Evolutionary conservation across 2,797 vertebrate genomes (phyloP), one percentile per base, ranked within the genome.

Genomic region (Sphenodon punctatus): DNA sequence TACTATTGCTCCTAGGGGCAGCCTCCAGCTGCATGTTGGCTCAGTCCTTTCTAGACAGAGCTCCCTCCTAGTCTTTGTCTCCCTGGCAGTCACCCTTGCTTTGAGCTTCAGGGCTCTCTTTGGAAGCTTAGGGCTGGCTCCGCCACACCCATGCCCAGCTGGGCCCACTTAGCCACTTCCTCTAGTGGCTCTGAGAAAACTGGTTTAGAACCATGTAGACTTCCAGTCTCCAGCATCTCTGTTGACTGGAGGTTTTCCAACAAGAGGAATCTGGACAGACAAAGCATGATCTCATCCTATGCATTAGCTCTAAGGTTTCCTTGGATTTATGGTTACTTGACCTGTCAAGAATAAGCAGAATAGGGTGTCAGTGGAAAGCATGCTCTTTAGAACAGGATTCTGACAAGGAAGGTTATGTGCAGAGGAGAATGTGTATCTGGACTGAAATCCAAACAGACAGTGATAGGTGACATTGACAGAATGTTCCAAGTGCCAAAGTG

Each of bases 391-490:
- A 16, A 7, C 7, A 14, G 20, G 30, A 25, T 61, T 67, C 58
- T 82, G 84, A 89, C 67, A 30, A 60, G 61, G 51, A 67, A 0
- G 42, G 36, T 84, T 85, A 81, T 55, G 13, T 71, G 70, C 42
- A 60, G 27, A 20, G 9, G 9, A 43, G 39, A 42, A 30, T 45
- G 48, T 16, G 16, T 46, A 49, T 55, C 83, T 92, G 82, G 86
- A 67, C 73, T 1, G 0, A 60, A 67, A 79, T 72, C 1, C 0
- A 6, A 32, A 13, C 36, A n/a, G 22, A 15, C 27, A 60, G 36
- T 15, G 20, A 12, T 75, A 88, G 86, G 85, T 93, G 91, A 93
- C 90, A 92, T 93, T 93, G 85, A 87, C 63, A 80, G 86, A n/a
- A 76, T 82, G 87, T 73, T 90, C 51, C 61, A 78, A 76, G 75